Evolutionary conservation across 2,797 vertebrate species (phyloP).

Genomic region (Salmo trutta): DNA sequence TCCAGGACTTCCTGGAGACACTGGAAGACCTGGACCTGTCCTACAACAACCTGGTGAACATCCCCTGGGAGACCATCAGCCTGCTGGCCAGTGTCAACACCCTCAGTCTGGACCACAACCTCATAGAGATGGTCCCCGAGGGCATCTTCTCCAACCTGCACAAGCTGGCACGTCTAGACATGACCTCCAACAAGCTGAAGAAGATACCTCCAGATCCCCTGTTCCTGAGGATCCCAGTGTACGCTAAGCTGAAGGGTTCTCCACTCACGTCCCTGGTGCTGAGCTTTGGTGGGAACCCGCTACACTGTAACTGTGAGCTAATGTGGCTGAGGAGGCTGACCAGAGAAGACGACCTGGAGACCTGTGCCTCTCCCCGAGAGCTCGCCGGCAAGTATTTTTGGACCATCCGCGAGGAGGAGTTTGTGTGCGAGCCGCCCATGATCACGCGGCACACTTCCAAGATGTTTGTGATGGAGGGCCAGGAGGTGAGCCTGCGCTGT

Average conservation of each 20-base stretch:
- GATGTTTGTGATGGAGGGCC: conserved; percentile 80
- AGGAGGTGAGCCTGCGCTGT: conserved; percentile 85
- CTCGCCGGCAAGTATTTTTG: conserved; percentile 91
- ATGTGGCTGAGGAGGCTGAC: conserved; percentile 87
- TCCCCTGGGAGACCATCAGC: conserved; percentile 87
- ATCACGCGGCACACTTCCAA: conserved; percentile 87
- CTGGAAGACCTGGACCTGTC: conserved; percentile 89
- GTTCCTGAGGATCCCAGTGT: conserved; percentile 87
- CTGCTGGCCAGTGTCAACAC: conserved; percentile 87
- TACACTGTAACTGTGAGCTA: conserved; percentile 92
- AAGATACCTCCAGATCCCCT: conserved; percentile 89
- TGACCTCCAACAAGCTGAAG: conserved; percentile 93
- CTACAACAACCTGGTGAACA: conserved; percentile 88
- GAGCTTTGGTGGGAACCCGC: conserved; percentile 87
- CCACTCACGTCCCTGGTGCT: conserved; percentile 83
- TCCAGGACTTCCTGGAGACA: conserved; percentile 88
- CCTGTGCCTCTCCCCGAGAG: conserved; percentile 84
- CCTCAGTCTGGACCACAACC: conserved; percentile 88
- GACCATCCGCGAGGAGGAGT: conserved; percentile 90
- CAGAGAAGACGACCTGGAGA: conserved; percentile 88
- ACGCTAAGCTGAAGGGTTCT: conserved; percentile 85
- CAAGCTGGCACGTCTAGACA: conserved; percentile 89
- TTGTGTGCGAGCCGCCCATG: conserved; percentile 89
- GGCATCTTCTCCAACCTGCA: conserved; percentile 90
- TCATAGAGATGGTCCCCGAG: conserved; percentile 86